A percentile compares a stretch with the other conserved stretches of the same genome.
Evolutionary conservation across 2,797 vertebrate genomes (phyloP).

Genomic region (Amblyopsis hoosieri): DNA sequence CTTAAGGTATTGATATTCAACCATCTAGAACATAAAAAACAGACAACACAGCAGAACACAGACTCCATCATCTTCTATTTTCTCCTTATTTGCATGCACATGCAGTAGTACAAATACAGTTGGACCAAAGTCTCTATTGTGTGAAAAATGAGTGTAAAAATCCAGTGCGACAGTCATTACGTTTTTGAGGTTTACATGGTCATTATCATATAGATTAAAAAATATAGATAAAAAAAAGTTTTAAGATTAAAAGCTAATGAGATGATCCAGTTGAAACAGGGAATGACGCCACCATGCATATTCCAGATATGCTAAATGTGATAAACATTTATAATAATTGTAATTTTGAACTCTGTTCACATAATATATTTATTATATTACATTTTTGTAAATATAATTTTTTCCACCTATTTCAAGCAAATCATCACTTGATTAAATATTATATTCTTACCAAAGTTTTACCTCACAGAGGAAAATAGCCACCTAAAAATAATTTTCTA

Average conservation of each 20-base stretch:
- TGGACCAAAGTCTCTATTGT: slow-evolving; percentile 66
- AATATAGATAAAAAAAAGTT: background rate
- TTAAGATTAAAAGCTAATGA: slow-evolving; percentile 61
- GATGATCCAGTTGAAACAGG: slow-evolving; percentile 63
- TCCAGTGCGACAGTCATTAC: slow-evolving; percentile 79
- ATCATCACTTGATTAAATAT: background rate
- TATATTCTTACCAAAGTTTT: slow-evolving; percentile 14
- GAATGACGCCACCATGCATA: slow-evolving; percentile 54
- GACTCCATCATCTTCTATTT: slow-evolving; percentile 54
- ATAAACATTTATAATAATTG: background rate
- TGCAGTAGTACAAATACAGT: slow-evolving; percentile 81
- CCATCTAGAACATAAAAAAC: background rate
- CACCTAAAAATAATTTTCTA: slow-evolving; percentile 9
- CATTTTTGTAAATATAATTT: no score
- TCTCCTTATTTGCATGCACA: slow-evolving; percentile 74
- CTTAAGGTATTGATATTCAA: background rate
- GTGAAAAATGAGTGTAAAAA: slow-evolving; percentile 79
- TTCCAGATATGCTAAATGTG: slow-evolving; percentile 6
- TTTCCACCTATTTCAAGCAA: slow-evolving; percentile 5
- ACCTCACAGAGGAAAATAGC: slow-evolving; percentile 16
- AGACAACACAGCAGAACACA: slow-evolving; percentile 66
- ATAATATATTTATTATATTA: background rate
- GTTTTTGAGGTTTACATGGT: slow-evolving; percentile 83
- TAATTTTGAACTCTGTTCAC: background rate
- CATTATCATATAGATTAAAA: slow-evolving; percentile 51